Evolutionary conservation across 2,888 invertebrate species (phyloP), one percentile per base, ranked within the genome.

Genomic region (Malacosoma neustria): DNA sequence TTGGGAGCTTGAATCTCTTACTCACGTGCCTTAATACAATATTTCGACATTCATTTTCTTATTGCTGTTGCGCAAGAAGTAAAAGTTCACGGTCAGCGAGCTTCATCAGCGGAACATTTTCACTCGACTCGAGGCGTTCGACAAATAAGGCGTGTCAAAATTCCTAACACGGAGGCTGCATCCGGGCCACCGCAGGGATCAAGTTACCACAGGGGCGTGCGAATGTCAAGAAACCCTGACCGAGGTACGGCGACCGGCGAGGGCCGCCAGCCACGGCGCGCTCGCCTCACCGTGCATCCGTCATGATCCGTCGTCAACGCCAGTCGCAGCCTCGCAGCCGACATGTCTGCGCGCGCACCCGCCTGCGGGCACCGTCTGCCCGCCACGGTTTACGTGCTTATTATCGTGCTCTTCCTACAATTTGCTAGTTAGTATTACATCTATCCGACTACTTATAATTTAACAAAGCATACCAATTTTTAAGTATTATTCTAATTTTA

Each of bases 161-260:
- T 76, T 76, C 70, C 72, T 73, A 73, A 65, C 64, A 60, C 69
- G 69, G 73, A 77, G 81, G 73, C 80, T 76, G 81, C 79, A 82
- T 82, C 82, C 84, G 82, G 84, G 77, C 81, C 74, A 68, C 62
- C 57, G 66, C 66, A 71, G 74, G 75, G 75, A 72, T 69, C 75
- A 55, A 60, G 69, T 69, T 69, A 66, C 72, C 51, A 22, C 36
- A n/a, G 64, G 70, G 69, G 72, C 74, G 74, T 59, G 71, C 82
- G 81, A 82, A 82, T 81, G 84, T 81, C 84, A 81, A 82, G 81
- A 81, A 82, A 81, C 81, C 73, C 77, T 72, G 56, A 61, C 51
- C 49, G 46, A 22, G 41, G 42, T 39, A 42, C 47, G 43, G 42
- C 45, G 43, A 51, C 47, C 44, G 45, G 43, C 73, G 72, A 48